phyloP scores from a whole-genome alignment of 2,113 vertebrate genomes.

The Micronisus gabar region DNA sequence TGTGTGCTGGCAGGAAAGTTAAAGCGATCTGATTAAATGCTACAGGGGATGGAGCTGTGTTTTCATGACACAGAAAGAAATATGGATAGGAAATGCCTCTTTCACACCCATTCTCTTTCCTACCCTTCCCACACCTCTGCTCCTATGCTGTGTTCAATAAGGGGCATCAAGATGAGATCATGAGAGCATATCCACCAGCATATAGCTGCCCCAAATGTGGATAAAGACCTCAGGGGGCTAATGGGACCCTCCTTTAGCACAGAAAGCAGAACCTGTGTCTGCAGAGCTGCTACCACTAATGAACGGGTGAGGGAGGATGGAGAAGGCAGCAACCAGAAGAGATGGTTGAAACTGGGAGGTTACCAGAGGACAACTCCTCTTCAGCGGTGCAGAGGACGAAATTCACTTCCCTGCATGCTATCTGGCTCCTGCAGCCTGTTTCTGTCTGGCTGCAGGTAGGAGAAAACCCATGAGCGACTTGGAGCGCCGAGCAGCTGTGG shows the following conservation, averaged over 20 bases:
- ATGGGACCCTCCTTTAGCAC: background rate
- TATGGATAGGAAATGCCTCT: background rate
- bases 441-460: background rate
- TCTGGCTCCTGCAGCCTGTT: background rate
- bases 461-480: background rate
- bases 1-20: background rate
- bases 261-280: background rate
- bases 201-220: background rate
- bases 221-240: background rate
- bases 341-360: background rate
- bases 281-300: background rate
- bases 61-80: background rate
- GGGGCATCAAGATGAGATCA: background rate
- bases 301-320: background rate
- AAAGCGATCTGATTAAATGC: constrained; percentile 33
- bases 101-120: background rate
- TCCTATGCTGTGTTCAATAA: background rate
- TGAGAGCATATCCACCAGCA: background rate
- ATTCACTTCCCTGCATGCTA: fast-evolving
- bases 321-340: background rate
- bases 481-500: background rate
- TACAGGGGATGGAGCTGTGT: background rate
- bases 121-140: background rate
- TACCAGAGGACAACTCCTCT: background rate
- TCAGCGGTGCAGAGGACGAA: background rate